phyloP scores from a whole-genome alignment of 2,888 invertebrate genomes.

The Kuschelorhynchus macadamiae region DNA sequence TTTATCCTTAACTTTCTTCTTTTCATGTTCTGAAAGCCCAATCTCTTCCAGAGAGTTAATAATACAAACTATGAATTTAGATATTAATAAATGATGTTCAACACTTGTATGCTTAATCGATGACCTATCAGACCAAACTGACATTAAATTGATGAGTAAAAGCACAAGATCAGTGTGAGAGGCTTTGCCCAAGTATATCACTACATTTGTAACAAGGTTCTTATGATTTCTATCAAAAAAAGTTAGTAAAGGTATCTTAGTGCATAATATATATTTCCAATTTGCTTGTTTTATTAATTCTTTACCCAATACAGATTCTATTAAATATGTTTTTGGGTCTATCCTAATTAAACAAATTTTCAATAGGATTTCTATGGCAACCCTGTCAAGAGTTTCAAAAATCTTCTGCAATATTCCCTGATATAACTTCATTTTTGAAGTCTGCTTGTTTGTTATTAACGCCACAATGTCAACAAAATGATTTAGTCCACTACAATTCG shows the following conservation, averaged over 20 bases:
- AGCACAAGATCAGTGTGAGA: constrained; percentile 64
- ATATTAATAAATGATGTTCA: constrained; percentile 80
- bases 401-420: constrained; percentile 71
- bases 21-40: constrained; percentile 58
- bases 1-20: constrained; percentile 69
- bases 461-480: constrained; percentile 73
- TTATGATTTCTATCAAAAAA: constrained; percentile 67
- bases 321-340: constrained; percentile 68
- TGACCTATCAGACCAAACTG: constrained; percentile 79
- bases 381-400: constrained; percentile 72
- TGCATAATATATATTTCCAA: constrained; percentile 79
- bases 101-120: constrained; percentile 75
- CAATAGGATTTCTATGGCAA: constrained; percentile 74
- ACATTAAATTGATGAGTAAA: constrained; percentile 72
- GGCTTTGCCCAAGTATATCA: constrained; percentile 73
- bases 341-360: constrained; percentile 72
- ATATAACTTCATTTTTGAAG: constrained; percentile 66
- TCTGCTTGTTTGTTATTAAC: constrained; percentile 68
- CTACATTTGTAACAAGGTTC: constrained; percentile 73
- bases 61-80: constrained; percentile 76
- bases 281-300: constrained; percentile 70
- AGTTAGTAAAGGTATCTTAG: constrained; percentile 74
- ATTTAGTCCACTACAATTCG: constrained; percentile 69
- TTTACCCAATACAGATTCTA: constrained; percentile 71
- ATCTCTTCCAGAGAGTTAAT: constrained; percentile 70